Evolutionary conservation across 2,113 vertebrate species (phyloP).

Genomic region (Boulengeromyrus knoepffleri): DNA sequence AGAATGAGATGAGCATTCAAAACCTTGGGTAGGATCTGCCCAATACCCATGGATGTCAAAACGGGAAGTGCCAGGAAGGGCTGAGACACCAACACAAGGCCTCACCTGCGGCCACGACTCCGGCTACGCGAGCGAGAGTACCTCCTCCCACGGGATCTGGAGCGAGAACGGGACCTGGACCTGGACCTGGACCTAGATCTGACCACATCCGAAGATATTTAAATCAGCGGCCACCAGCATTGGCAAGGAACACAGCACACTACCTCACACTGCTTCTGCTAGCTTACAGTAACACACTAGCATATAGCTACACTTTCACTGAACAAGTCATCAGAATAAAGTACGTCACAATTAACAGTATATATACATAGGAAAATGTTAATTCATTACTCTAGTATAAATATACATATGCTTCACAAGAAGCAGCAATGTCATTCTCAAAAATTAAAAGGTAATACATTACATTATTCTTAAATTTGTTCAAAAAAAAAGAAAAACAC

Average conservation of each 20-base stretch:
- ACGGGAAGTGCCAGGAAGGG: neutral
- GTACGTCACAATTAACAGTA: conserved; percentile 18
- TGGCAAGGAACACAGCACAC: neutral
- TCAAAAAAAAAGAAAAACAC: conserved; percentile 43
- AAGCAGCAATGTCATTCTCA: conserved; percentile 56
- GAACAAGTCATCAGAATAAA: conserved; percentile 4
- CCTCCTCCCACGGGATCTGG: conserved; percentile 68
- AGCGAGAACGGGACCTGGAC: conserved; percentile 59
- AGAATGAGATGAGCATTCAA: neutral
- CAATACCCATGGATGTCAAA: no score
- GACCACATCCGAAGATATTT: conserved; percentile 25
- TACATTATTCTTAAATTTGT: conserved; percentile 56
- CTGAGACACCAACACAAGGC: neutral
- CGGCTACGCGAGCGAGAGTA: conserved; percentile 71
- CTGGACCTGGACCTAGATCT: conserved; percentile 60
- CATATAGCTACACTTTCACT: conserved; percentile 17
- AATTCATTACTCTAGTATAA: conserved; percentile 11
- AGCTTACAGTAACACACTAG: conserved; percentile 6
- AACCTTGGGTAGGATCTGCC: neutral
- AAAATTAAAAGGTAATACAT: conserved; percentile 52
- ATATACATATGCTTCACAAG: conserved; percentile 52
- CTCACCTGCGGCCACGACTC: conserved; percentile 73
- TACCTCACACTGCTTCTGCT: conserved; percentile 15
- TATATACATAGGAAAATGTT: conserved; percentile 12
- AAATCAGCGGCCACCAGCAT: conserved; percentile 4